Evolutionary conservation across 2,888 invertebrate species (phyloP).

Genomic region (Caenorhabditis panamensis): DNA sequence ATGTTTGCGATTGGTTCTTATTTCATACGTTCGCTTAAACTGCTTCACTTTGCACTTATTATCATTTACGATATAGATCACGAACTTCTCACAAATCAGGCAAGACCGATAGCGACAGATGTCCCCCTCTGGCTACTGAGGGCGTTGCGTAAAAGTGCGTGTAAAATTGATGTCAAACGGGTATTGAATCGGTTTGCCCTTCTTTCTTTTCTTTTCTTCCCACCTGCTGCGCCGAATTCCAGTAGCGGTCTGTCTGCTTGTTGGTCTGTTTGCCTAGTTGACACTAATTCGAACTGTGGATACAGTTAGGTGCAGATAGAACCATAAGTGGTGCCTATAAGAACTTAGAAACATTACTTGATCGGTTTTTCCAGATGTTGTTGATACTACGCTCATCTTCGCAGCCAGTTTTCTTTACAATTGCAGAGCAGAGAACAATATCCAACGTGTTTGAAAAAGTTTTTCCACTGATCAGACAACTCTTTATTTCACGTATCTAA

Average conservation of each 20-base stretch:
- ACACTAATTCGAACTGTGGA: no score
- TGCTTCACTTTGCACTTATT: not conserved
- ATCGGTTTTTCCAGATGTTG: no score
- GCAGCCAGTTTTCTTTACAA: no score
- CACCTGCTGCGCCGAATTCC: slow-evolving; percentile 15
- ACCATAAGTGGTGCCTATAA: no score
- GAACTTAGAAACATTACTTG: no score
- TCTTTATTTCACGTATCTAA: not conserved
- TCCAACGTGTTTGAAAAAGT: no score
- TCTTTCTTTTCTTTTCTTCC: slow-evolving; percentile 6
- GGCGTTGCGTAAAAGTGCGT: slow-evolving; percentile 55
- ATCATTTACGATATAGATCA: slow-evolving; percentile 17
- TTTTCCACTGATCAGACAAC: no score
- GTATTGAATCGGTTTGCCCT: slow-evolving; percentile 52
- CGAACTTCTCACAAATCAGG: slow-evolving; percentile 26
- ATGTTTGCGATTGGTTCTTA: no score
- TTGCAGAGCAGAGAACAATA: no score
- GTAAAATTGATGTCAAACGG: slow-evolving; percentile 55
- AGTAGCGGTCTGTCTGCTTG: slow-evolving; percentile 12
- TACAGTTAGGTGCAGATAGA: no score
- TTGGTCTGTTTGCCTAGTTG: slow-evolving; percentile 6
- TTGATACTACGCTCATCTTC: no score
- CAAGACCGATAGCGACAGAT: slow-evolving; percentile 18
- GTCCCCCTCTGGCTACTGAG: slow-evolving; percentile 19
- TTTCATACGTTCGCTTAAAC: no score